These are phyloP conservation scores for Cercopithecus mona DNA, from an alignment of 2,113 vertebrate genomes.

Conservation along the genomic window DNA sequence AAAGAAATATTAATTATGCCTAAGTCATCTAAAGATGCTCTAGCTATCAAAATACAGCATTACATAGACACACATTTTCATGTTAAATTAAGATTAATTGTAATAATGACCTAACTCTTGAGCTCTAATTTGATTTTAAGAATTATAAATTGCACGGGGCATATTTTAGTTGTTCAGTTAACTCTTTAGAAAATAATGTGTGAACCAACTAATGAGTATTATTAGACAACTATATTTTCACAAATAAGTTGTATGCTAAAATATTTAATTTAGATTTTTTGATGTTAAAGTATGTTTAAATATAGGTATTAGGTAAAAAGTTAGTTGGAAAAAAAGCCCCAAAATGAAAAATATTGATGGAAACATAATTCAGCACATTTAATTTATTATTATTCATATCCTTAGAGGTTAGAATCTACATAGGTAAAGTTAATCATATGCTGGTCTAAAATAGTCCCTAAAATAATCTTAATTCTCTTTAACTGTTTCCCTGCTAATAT, in stretches of 20 bases:
- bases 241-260: background rate
- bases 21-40: background rate
- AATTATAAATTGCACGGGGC: background rate
- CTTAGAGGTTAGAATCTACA: background rate
- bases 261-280: background rate
- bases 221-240: background rate
- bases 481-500: slow-evolving; percentile 1
- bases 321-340: background rate
- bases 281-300: slow-evolving; percentile 6
- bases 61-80: background rate
- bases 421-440: background rate
- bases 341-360: background rate
- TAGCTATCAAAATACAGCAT: background rate
- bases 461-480: background rate
- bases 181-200: background rate
- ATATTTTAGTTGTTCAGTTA: slow-evolving; percentile 13
- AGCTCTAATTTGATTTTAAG: slow-evolving; percentile 45
- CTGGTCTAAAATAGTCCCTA: background rate
- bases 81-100: background rate
- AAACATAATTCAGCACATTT: background rate
- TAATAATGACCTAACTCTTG: background rate
- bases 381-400: background rate
- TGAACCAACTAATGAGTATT: background rate
- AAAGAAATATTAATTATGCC: background rate
- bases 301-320: background rate